Evolutionary conservation across 2,888 invertebrate species (phyloP), one percentile per base, ranked within the genome.

Genomic region (Aromia moschata): DNA sequence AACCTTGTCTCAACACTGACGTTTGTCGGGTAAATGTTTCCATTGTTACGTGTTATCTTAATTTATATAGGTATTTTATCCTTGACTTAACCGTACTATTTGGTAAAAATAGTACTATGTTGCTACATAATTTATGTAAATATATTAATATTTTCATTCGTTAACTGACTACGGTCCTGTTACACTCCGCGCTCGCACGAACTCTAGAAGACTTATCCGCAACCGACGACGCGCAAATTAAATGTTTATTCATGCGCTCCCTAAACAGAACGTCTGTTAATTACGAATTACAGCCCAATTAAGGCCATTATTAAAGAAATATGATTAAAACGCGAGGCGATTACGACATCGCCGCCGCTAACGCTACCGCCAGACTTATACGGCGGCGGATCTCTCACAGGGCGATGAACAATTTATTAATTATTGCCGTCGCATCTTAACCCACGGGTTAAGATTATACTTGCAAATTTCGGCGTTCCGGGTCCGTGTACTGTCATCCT

Each of bases 401-500:
- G 14, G 37, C 33, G 37, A 37, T 49, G 37, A 37, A 49, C 37
- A 38, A n/a, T 38, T 14, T 38, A 40, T 40, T 49, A 49, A 49
- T 49, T 49, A 49, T 49, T 25, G 14, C 38, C 38, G 12, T 16
- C 20, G 16, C n/a, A n/a, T n/a, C n/a, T 49, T 47, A 47, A 47
- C 47, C 47, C 49, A 49, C 49, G 38, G 38, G 25, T 38, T 49
- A 40, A 25, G 10, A 47, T 47, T 47, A 47, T 47, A 47, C 47
- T 47, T 47, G 49, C 49, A 38, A 49, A 49, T 49, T 5, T 25
- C 3, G 15, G 30, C 38, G 4, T 49, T 46, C 47, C 37, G 37
- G 47, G 37, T 37, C 47, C 37, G 36, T 33, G 12, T 37, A 10
- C 3, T 33, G 25, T 37, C 12, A 15, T 18, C n/a, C 17, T 49